Evolutionary conservation across 2,888 invertebrate genomes (phyloP).

Genomic region (Steinernema scapterisci): DNA sequence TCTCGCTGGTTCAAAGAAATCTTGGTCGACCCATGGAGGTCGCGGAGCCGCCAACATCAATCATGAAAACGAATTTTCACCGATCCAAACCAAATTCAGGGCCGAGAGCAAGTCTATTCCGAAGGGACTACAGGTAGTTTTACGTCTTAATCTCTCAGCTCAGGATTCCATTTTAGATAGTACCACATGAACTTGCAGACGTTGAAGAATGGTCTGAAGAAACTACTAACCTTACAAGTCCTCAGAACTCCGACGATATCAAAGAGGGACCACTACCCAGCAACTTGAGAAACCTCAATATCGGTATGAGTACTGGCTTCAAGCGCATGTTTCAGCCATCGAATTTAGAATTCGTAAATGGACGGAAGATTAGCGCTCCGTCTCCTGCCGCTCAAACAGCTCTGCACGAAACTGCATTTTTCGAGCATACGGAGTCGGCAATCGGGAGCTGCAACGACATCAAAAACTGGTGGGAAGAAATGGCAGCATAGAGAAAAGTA

Average conservation of each 20-base stretch:
- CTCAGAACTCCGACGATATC: neutral
- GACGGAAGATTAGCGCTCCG: slow-evolving; percentile 2
- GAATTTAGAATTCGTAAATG: neutral
- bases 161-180: slow-evolving; percentile 47
- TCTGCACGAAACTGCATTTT: neutral
- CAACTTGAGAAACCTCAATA: neutral
- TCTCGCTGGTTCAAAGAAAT: neutral
- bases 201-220: slow-evolving; percentile 61
- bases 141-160: neutral
- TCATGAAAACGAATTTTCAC: slow-evolving; percentile 14
- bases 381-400: neutral
- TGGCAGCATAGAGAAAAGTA: neutral
- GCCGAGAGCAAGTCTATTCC: slow-evolving; percentile 18
- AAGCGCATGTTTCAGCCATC: neutral
- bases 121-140: slow-evolving; percentile 9
- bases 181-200: slow-evolving; percentile 62
- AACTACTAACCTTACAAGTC: slow-evolving; percentile 10
- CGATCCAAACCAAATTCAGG: neutral
- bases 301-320: neutral
- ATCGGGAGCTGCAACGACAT: slow-evolving; percentile 21
- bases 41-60: slow-evolving; percentile 15
- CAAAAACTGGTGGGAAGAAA: slow-evolving; percentile 22
- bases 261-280: neutral
- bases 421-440: neutral
- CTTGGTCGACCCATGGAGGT: slow-evolving; percentile 19